Evolutionary conservation across 2,113 vertebrate genomes (phyloP).

Genomic region (Labeo catla): DNA sequence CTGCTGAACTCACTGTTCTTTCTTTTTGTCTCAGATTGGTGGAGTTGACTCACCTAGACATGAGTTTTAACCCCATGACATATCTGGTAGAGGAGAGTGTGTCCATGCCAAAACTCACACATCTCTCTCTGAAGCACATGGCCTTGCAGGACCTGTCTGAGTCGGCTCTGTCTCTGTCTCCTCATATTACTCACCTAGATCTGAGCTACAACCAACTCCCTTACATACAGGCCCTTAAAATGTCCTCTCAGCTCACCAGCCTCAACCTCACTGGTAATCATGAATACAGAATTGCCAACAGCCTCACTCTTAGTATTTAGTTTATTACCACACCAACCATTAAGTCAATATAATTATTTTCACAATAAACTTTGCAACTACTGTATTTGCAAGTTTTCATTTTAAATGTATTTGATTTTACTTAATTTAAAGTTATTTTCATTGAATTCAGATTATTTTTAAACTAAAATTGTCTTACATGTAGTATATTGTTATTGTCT

Average conservation of each 20-base stretch:
- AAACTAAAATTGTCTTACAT: no score
- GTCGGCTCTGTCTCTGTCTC: constrained; percentile 78
- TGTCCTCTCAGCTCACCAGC: constrained; percentile 68
- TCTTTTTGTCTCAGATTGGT: constrained; percentile 67
- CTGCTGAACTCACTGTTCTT: neutral
- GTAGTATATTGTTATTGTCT: neutral
- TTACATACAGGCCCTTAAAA: constrained; percentile 79
- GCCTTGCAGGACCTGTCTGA: constrained; percentile 85
- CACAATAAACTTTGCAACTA: neutral
- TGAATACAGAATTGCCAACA: neutral
- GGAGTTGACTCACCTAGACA: constrained; percentile 77
- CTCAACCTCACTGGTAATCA: constrained; percentile 78
- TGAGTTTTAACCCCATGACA: constrained; percentile 90
- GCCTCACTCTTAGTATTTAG: neutral
- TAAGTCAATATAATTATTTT: neutral
- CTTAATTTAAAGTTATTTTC: neutral
- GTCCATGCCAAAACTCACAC: constrained; percentile 83
- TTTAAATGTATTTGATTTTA: no score
- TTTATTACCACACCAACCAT: neutral
- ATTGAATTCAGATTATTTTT: neutral
- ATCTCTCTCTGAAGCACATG: constrained; percentile 85
- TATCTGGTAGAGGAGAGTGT: constrained; percentile 83
- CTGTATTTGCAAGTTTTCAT: no score
- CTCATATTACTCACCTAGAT: constrained; percentile 79
- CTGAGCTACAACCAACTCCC: constrained; percentile 86